A percentile compares a stretch with the other conserved stretches of the same genome.
These are phyloP conservation scores for Anaspis maculata DNA, from an alignment of 2,888 invertebrate species.

Conservation along the genomic window DNA sequence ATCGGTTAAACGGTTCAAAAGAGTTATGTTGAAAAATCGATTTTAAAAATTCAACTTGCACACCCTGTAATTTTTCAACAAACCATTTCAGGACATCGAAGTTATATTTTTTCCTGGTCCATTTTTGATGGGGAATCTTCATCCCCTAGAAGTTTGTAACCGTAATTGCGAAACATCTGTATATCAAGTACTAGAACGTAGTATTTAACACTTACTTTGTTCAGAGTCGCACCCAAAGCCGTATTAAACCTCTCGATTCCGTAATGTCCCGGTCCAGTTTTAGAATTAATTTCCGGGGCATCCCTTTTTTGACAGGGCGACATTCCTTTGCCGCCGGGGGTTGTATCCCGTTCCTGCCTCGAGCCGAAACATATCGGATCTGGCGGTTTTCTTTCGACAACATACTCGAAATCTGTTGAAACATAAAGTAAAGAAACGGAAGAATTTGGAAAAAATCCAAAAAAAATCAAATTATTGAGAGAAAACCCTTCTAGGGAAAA, in stretches of 20 bases:
- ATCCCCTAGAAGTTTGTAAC: no score
- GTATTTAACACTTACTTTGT: no score
- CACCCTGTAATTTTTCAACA: no score
- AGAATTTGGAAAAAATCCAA: not conserved
- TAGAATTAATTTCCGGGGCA: conserved; percentile 20
- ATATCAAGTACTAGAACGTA: no score
- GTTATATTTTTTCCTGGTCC: no score
- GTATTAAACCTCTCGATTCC: conserved; percentile 23
- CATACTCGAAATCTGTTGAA: conserved; percentile 33
- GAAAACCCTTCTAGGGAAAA: no score
- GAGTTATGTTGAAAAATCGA: no score
- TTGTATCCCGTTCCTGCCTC: conserved; percentile 24
- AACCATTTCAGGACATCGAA: no score
- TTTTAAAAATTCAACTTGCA: no score
- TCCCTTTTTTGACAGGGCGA: conserved; percentile 27
- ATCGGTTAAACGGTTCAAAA: no score
- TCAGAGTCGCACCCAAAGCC: conserved; percentile 21
- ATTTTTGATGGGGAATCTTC: no score
- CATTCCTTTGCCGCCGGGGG: conserved; percentile 28
- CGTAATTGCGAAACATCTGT: no score
- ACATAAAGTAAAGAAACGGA: not conserved
- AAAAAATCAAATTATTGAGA: conserved; percentile 1
- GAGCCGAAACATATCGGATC: conserved; percentile 35
- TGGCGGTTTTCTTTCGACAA: conserved; percentile 30
- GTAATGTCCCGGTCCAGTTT: conserved; percentile 27